Evolutionary conservation across 1,140 invertebrate species (phyloP), one percentile per base, ranked within the genome.

Genomic region (Riptortus pedestris): DNA sequence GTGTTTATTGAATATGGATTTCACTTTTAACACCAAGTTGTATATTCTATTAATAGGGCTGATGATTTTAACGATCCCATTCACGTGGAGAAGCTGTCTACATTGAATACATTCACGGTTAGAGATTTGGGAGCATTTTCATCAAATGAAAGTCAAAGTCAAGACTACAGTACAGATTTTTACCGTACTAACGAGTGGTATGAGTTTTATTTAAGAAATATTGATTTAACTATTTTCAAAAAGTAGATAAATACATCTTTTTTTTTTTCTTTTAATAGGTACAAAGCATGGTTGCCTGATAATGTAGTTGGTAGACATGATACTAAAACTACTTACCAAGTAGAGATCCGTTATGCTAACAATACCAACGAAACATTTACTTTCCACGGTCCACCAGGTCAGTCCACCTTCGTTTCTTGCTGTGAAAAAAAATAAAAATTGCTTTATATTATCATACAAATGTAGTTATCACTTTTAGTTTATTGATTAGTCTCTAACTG

Each of bases 31-130:
- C n/a, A n/a, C n/a, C n/a, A n/a, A n/a, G n/a, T n/a, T n/a, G n/a
- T n/a, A n/a, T n/a, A n/a, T n/a, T n/a, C n/a, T n/a, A n/a, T n/a
- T n/a, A n/a, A n/a, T n/a, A 82, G 92, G 69, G 81, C 85, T 38
- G 93, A 95, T 73, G 92, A 96, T 76, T 96, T 93, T 70, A 95
- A 95, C 72, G 91, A 96, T 77, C 91, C 92, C 0, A 90, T 93
- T 65, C 91, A 95, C 77, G 73, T 94, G 63, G 89, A 94, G 72
- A 82, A 91, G 71, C 91, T 92, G 67, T 94, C 92, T 2, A 95
- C 93, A 0, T 77, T 91, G 69, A 94, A 94, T 71, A 94, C 91
- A 0, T 91, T 93, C 65, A 81, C 81, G 61, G 81, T 90, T 0
- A 79, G 82, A 67, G 91, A 95, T 80, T 77, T 93, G 51, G 91